These are phyloP conservation scores for Poecilia wingei DNA, from an alignment of 2,797 vertebrate genomes.

Conservation along the genomic window DNA sequence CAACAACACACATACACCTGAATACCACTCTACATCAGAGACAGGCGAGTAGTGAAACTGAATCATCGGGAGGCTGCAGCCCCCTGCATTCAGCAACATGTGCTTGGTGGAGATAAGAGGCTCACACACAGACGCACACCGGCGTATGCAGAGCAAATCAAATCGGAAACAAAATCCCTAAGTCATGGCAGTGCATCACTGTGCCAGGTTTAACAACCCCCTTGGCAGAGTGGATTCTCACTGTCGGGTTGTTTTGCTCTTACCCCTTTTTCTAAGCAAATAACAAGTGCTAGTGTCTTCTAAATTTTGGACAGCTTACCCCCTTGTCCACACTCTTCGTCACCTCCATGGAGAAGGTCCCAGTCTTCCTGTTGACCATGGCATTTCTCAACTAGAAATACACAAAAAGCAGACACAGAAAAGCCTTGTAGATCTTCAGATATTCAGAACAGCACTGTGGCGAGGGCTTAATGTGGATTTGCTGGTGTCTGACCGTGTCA, in stretches of 20 bases:
- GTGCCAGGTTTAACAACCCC: conserved; percentile 61
- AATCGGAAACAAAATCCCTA: conserved; percentile 72
- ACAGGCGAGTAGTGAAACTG: conserved; percentile 51
- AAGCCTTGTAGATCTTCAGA: conserved; percentile 12
- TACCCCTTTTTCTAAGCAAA: conserved; percentile 24
- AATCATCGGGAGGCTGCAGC: conserved; percentile 63
- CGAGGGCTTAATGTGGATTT: conserved; percentile 12
- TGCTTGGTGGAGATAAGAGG: conserved; percentile 79
- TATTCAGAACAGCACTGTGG: background rate
- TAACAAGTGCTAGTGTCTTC: conserved; percentile 25
- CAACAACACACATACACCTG: conserved; percentile 11
- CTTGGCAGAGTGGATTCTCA: conserved; percentile 58
- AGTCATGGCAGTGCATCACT: conserved; percentile 60
- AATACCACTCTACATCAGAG: conserved; percentile 24
- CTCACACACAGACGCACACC: conserved; percentile 65
- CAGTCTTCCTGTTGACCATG: conserved; percentile 98
- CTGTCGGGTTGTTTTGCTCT: conserved; percentile 53
- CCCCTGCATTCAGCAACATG: conserved; percentile 73
- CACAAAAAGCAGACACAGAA: conserved; percentile 19
- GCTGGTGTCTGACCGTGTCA: conserved; percentile 74
- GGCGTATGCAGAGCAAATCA: conserved; percentile 66
- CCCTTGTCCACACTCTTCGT: conserved; percentile 99
- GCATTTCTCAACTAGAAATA: conserved; percentile 91
- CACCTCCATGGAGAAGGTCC: conserved; percentile 96
- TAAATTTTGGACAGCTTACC: conserved; percentile 78